Percentiles rank a stretch among this genome's conserved stretches.
These are phyloP conservation scores for Caenorhabditis drosophilae DNA, from an alignment of 2,888 invertebrate species.

Conservation along the genomic window DNA sequence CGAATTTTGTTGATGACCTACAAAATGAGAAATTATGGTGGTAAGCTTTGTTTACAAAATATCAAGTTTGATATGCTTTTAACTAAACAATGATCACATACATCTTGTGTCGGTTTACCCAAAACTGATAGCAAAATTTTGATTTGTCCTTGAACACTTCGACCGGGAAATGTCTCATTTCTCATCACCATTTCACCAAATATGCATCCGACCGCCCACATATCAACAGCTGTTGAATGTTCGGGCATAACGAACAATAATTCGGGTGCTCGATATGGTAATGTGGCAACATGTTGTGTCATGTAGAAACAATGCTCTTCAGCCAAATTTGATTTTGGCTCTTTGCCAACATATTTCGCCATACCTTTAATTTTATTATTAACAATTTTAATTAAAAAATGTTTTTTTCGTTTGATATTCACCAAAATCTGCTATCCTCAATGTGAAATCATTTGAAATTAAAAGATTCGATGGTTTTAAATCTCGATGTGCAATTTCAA, in stretches of 20 bases:
- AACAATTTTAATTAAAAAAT: neutral
- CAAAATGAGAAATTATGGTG: constrained; percentile 5
- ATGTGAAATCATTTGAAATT: constrained; percentile 48
- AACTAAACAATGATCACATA: constrained; percentile 9
- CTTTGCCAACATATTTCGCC: constrained; percentile 58
- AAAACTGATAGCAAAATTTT: constrained; percentile 58
- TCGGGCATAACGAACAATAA: constrained; percentile 64
- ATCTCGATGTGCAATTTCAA: constrained; percentile 64
- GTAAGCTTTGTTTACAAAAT: neutral
- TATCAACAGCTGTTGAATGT: constrained; percentile 65
- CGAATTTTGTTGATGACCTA: constrained; percentile 57
- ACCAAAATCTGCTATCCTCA: constrained; percentile 64
- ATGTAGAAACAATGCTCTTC: constrained; percentile 67
- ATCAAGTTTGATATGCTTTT: neutral
- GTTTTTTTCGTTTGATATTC: neutral
- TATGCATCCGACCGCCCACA: constrained; percentile 67
- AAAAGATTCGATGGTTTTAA: constrained; percentile 65
- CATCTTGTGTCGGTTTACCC: constrained; percentile 60
- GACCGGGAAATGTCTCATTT: constrained; percentile 59
- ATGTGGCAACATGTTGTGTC: constrained; percentile 66
- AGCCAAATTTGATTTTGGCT: constrained; percentile 50
- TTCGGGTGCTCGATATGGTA: constrained; percentile 66
- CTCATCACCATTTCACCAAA: constrained; percentile 65
- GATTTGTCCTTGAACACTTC: constrained; percentile 63
- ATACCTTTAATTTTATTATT: constrained; percentile 31